These are phyloP conservation scores for Clarias pachynema DNA, from an alignment of 2,797 vertebrate species.

Conservation along the genomic window DNA sequence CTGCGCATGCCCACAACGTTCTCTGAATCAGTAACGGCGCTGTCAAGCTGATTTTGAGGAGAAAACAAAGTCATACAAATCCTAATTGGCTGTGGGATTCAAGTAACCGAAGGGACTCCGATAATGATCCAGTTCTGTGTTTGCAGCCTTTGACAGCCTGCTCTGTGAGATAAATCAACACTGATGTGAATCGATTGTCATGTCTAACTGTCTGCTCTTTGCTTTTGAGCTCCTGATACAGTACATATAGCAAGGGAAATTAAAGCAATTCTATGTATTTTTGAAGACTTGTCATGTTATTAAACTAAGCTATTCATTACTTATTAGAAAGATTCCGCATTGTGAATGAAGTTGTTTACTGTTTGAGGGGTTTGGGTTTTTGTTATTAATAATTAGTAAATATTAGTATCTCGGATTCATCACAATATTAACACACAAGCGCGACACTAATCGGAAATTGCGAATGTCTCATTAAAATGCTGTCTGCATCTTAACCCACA, in stretches of 20 bases:
- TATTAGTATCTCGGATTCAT: constrained; percentile 47
- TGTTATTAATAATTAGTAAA: not conserved
- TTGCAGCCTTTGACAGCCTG: constrained; percentile 71
- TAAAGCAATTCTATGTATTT: not conserved
- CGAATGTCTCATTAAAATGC: constrained; percentile 50
- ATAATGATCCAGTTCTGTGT: constrained; percentile 54
- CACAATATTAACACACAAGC: constrained; percentile 27
- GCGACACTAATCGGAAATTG: constrained; percentile 30
- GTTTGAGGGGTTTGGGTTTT: not conserved
- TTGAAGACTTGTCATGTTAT: not conserved
- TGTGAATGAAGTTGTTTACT: not conserved
- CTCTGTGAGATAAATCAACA: constrained; percentile 79
- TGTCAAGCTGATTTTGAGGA: constrained; percentile 73
- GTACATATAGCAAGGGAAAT: constrained; percentile 3
- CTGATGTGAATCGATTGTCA: constrained; percentile 68
- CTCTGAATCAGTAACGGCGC: constrained; percentile 73
- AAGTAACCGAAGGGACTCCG: constrained; percentile 62
- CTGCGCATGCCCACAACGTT: constrained; percentile 63
- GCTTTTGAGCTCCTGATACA: not conserved
- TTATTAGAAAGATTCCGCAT: not conserved
- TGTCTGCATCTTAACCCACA: constrained; percentile 54
- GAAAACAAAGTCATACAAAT: constrained; percentile 75
- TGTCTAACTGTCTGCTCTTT: constrained; percentile 63
- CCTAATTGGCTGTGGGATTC: constrained; percentile 73
- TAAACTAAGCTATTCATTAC: not conserved